Conservation (phyloP, 2,113 vertebrate species). For the Balaeniceps rex region DNA sequence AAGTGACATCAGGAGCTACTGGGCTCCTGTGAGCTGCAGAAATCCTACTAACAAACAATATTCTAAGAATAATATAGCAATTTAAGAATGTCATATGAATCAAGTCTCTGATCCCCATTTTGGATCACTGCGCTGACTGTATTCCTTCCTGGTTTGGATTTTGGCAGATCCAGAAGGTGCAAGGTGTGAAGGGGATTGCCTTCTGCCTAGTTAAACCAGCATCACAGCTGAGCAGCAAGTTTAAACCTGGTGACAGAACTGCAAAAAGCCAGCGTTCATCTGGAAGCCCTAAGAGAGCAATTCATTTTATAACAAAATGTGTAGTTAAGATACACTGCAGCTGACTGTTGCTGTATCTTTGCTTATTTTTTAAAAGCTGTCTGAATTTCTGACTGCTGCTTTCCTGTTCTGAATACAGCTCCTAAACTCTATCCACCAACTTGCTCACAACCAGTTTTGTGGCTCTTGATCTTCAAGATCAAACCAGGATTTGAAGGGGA, state of each 20-base stretch:
- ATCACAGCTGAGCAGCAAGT: background rate
- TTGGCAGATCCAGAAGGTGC: background rate
- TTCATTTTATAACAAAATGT: background rate
- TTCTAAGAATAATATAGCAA: background rate
- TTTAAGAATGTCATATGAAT: background rate
- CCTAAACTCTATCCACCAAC: background rate
- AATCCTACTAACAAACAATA: background rate
- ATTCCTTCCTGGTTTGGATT: background rate
- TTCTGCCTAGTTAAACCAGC: background rate
- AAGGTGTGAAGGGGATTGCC: background rate
- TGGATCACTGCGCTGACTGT: background rate
- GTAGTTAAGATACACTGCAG: background rate
- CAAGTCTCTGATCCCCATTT: background rate
- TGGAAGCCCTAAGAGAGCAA: background rate
- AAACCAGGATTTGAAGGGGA: background rate
- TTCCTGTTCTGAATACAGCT: background rate
- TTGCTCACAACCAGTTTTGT: background rate
- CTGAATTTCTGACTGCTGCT: background rate
- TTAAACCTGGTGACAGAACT: background rate
- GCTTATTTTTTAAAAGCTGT: background rate
- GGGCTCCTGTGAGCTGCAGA: background rate
- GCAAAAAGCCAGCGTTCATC: background rate
- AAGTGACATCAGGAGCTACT: background rate
- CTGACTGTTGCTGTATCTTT: background rate
- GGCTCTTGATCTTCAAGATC: background rate